Evolutionary conservation across 2,888 invertebrate genomes (phyloP).

Genomic region (Lepidocyrtoides sp.): DNA sequence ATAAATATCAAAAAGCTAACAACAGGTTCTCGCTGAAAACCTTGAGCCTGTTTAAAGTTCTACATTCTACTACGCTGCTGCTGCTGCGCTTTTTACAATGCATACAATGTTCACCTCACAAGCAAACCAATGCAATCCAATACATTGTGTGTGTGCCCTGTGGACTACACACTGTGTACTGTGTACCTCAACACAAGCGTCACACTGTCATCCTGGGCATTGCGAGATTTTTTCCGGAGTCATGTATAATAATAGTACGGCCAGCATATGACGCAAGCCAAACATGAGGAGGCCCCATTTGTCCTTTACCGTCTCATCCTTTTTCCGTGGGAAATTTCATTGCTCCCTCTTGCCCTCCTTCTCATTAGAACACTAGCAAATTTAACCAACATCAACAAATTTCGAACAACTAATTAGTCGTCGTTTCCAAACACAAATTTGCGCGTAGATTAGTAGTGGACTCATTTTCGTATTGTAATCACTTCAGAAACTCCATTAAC

Average conservation of each 20-base stretch:
- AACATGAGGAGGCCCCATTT: constrained; percentile 39
- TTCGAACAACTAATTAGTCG: background rate
- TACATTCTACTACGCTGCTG: too few species aligned
- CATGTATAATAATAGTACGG: too few species aligned
- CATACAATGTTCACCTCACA: too few species aligned
- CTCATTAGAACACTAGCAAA: background rate
- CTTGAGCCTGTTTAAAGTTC: too few species aligned
- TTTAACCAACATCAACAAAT: background rate
- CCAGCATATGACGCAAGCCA: constrained; percentile 50
- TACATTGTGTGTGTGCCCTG: too few species aligned
- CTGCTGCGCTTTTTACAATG: too few species aligned
- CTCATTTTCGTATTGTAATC: background rate
- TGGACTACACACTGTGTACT: too few species aligned
- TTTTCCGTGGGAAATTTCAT: constrained; percentile 73
- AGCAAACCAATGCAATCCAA: too few species aligned
- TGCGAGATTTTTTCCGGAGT: constrained; percentile 61
- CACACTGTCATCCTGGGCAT: constrained; percentile 32
- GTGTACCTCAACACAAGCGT: too few species aligned
- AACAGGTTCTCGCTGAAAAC: too few species aligned
- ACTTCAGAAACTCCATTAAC: background rate
- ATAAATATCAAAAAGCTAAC: too few species aligned
- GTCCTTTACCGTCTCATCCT: constrained; percentile 57
- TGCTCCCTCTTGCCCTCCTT: constrained; percentile 73
- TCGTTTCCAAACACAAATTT: background rate
- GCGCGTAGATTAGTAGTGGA: background rate